phyloP scores from a whole-genome alignment of 2,797 vertebrate genomes.

The Podargus strigoides region DNA sequence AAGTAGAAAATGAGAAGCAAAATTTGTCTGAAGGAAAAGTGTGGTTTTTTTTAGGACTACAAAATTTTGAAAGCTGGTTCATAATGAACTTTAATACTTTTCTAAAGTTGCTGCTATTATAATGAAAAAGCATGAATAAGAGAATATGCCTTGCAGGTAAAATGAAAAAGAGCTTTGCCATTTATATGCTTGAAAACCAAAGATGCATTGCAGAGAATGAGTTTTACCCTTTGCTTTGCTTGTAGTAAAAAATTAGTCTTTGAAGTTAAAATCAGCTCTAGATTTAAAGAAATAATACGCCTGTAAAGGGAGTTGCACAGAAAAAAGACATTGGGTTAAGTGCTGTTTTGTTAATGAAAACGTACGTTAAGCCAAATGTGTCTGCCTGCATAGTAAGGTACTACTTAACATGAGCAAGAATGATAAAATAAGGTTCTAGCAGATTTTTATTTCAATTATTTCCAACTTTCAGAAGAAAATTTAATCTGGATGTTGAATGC shows the following conservation, averaged over 20 bases:
- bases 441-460: not conserved
- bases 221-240: constrained; percentile 45
- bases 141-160: constrained; percentile 57
- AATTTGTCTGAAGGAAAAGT: not conserved
- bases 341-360: constrained; percentile 3
- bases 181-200: constrained; percentile 42
- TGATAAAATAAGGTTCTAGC: not conserved
- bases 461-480: constrained; percentile 9
- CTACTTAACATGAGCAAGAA: not conserved
- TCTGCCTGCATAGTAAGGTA: not conserved
- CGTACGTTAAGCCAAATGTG: not conserved
- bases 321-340: not conserved
- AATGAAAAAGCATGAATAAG: constrained; percentile 47
- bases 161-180: not conserved
- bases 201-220: constrained; percentile 20
- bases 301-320: constrained; percentile 10
- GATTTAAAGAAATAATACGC: constrained; percentile 18
- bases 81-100: constrained; percentile 39
- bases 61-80: constrained; percentile 21
- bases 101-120: constrained; percentile 31
- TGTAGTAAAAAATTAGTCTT: constrained; percentile 48
- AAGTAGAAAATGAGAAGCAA: constrained; percentile 1
- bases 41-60: not conserved
- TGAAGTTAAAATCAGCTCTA: constrained; percentile 47
- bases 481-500: not conserved